Evolutionary conservation across 2,888 invertebrate genomes (phyloP).

Genomic region (Melanostoma scalare): DNA sequence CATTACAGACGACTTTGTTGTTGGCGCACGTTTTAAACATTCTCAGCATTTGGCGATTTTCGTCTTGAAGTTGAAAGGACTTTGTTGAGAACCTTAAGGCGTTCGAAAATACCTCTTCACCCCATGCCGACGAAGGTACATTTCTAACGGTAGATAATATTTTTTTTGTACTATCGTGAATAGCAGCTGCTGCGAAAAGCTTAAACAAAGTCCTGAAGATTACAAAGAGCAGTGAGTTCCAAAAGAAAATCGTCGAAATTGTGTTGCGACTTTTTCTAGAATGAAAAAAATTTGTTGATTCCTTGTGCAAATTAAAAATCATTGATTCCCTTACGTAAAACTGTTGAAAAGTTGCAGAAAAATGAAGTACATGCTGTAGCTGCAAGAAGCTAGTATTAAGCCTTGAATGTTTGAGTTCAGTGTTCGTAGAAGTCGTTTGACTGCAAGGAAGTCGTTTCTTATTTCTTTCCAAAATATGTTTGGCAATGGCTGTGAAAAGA

Average conservation of each 20-base stretch:
- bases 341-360: constrained; percentile 88
- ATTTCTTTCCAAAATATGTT: constrained; percentile 85
- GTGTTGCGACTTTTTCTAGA: constrained; percentile 78
- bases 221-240: constrained; percentile 84
- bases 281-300: constrained; percentile 1
- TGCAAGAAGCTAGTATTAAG: constrained; percentile 86
- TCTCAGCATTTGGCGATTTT: too few species aligned
- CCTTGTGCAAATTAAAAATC: not conserved
- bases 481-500: constrained; percentile 76
- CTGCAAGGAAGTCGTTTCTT: constrained; percentile 86
- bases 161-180: constrained; percentile 83
- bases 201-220: constrained; percentile 83
- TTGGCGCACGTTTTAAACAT: too few species aligned
- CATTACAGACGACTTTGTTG: too few species aligned
- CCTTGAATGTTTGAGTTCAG: constrained; percentile 86
- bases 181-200: constrained; percentile 83
- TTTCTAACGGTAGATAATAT: constrained; percentile 82
- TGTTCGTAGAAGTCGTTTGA: constrained; percentile 85
- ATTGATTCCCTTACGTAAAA: constrained; percentile 77
- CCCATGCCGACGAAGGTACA: constrained; percentile 82
- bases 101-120: constrained; percentile 79
- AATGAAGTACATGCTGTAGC: constrained; percentile 89
- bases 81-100: too few species aligned
- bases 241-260: constrained; percentile 83
- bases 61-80: too few species aligned